These are phyloP conservation scores for Leuciscus waleckii DNA, from an alignment of 2,797 vertebrate genomes.

Conservation along the genomic window DNA sequence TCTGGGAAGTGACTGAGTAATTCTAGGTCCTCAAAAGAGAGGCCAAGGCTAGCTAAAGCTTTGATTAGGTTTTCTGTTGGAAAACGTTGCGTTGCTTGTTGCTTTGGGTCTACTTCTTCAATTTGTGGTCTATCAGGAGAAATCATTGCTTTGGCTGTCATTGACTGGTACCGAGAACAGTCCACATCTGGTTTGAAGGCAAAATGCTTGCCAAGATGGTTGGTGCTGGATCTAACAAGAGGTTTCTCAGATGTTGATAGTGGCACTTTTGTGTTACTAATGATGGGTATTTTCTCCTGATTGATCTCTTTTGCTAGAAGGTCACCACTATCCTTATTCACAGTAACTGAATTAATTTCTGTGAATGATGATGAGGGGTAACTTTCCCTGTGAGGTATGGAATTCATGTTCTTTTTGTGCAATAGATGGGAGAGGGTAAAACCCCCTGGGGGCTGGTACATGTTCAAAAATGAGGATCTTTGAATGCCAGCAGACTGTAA, in stretches of 20 bases:
- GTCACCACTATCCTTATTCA: background rate
- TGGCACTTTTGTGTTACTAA: background rate
- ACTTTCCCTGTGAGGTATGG: background rate
- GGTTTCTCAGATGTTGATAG: background rate
- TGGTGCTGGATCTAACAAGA: background rate
- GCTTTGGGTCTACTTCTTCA: background rate
- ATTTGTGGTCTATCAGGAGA: background rate
- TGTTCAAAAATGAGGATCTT: slow-evolving; percentile 15
- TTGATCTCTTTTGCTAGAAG: background rate
- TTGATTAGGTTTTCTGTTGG: slow-evolving; percentile 87
- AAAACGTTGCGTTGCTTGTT: background rate
- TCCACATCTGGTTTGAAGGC: slow-evolving; percentile 4
- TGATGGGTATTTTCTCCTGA: background rate
- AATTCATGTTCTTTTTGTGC: background rate
- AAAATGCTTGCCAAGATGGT: background rate
- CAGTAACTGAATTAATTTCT: background rate
- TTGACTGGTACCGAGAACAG: background rate
- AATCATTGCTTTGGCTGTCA: background rate
- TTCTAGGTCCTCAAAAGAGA: slow-evolving; percentile 92
- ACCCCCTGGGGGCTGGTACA: background rate
- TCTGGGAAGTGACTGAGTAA: slow-evolving; percentile 93
- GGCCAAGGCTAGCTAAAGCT: slow-evolving; percentile 91
- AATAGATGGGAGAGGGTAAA: slow-evolving; percentile 10
- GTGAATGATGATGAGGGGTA: slow-evolving; percentile 7
- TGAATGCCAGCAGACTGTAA: slow-evolving; percentile 31